Percentiles rank a stretch among this genome's conserved stretches.
Conservation (phyloP, 2,797 vertebrate species). For the Amphiprion clarkii region DNA sequence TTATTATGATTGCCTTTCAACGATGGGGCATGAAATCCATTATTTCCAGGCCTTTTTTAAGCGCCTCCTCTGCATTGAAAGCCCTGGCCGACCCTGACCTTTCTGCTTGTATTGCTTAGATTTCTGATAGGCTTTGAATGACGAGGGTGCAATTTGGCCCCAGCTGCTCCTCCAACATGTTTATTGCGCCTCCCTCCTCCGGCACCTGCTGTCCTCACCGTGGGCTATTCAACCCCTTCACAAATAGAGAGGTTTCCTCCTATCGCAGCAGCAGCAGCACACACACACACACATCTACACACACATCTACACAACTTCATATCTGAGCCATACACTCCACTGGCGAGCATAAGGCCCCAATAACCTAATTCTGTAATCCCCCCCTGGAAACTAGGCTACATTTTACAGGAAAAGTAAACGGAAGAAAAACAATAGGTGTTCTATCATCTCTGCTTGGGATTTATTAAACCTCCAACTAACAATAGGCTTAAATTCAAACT, state of each 20-base stretch:
- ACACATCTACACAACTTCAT: not conserved
- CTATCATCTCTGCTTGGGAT: slow-evolving; percentile 26
- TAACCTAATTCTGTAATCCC: slow-evolving; percentile 79
- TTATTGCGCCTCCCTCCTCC: slow-evolving; percentile 72
- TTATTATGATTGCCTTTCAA: slow-evolving; percentile 41
- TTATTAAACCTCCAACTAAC: slow-evolving; percentile 10
- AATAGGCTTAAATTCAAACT: slow-evolving; percentile 14
- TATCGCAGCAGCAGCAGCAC: slow-evolving; percentile 34
- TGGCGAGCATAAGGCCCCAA: slow-evolving; percentile 61
- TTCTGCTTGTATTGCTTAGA: slow-evolving; percentile 71
- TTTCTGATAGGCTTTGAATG: slow-evolving; percentile 82
- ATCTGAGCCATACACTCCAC: slow-evolving; percentile 18
- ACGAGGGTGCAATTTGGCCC: slow-evolving; percentile 81
- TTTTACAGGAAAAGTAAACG: slow-evolving; percentile 53
- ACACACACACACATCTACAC: not conserved
- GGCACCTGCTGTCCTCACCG: slow-evolving; percentile 78
- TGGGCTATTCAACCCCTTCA: slow-evolving; percentile 61
- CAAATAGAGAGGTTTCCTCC: slow-evolving; percentile 59
- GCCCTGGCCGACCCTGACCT: slow-evolving; percentile 78
- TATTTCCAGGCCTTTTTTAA: slow-evolving; percentile 69
- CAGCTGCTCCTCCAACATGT: slow-evolving; percentile 80
- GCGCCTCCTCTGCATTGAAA: slow-evolving; percentile 71
- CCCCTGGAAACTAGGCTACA: slow-evolving; percentile 60
- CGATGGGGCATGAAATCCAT: slow-evolving; percentile 59
- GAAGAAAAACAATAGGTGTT: slow-evolving; percentile 61